These are phyloP conservation scores for Zaprionus camerounensis DNA, from an alignment of 1,140 invertebrate genomes.

Conservation along the genomic window DNA sequence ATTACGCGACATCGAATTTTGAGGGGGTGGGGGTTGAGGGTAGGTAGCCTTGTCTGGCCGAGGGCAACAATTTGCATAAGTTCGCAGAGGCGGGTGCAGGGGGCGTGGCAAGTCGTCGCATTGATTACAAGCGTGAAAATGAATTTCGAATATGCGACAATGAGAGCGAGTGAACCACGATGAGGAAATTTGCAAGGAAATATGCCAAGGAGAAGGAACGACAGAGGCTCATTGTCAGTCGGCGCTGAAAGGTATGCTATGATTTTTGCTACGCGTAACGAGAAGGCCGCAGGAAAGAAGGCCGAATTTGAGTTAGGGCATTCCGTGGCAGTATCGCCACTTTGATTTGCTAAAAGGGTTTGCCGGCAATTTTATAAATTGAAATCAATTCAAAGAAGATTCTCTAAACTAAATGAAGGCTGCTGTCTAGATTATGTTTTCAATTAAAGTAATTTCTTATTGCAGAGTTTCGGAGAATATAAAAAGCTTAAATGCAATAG, in stretches of 20 bases:
- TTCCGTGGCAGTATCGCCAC: neutral
- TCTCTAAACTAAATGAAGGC: too few relatives aligned
- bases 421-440: too few relatives aligned
- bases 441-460: too few relatives aligned
- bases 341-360: slow-evolving; percentile 17
- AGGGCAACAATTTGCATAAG: slow-evolving; percentile 71
- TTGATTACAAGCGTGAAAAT: slow-evolving; percentile 79
- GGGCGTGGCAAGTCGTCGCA: slow-evolving; percentile 50
- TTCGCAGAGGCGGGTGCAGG: slow-evolving; percentile 28
- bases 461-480: too few relatives aligned
- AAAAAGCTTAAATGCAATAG: too few relatives aligned
- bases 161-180: slow-evolving; percentile 11
- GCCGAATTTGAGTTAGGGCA: slow-evolving; percentile 4
- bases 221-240: slow-evolving; percentile 50
- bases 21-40: neutral
- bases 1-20: slow-evolving; percentile 45
- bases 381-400: slow-evolving; percentile 2
- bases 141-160: slow-evolving; percentile 72
- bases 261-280: slow-evolving; percentile 44
- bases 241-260: slow-evolving; percentile 63
- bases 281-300: neutral
- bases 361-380: slow-evolving; percentile 1
- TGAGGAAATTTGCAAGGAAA: slow-evolving; percentile 4
- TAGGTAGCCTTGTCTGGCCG: slow-evolving; percentile 29
- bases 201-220: slow-evolving; percentile 15